A percentile compares a stretch with the other conserved stretches of the same genome.
These are phyloP conservation scores for Agrypnia vestita DNA, from an alignment of 1,140 invertebrate species.

Conservation along the genomic window DNA sequence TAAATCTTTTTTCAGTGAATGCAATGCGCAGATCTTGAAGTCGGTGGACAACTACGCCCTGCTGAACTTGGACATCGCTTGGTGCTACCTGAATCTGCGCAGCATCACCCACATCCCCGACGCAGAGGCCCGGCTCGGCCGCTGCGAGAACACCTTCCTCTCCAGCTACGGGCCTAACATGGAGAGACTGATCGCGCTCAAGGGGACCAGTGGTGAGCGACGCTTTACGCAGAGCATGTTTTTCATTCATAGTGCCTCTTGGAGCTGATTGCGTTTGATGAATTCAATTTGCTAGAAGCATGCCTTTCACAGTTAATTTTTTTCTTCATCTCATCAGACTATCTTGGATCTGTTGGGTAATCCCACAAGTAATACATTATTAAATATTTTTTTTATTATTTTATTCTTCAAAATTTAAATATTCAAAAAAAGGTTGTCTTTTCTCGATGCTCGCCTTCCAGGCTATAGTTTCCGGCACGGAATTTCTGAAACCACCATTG, in stretches of 20 bases:
- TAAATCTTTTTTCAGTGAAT: constrained; percentile 74
- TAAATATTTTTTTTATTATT: too few relatives aligned
- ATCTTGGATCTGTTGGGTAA: too few relatives aligned
- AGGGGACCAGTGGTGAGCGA: constrained; percentile 75
- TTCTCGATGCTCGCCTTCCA: too few relatives aligned
- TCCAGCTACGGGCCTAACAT: constrained; percentile 82
- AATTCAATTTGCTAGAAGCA: too few relatives aligned
- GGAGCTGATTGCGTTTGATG: too few relatives aligned
- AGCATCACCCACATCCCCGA: constrained; percentile 82
- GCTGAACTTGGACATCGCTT: constrained; percentile 87
- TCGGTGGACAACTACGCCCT: constrained; percentile 87
- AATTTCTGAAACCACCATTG: too few relatives aligned
- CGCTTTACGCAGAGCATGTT: background rate
- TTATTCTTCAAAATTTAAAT: too few relatives aligned
- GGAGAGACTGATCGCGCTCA: constrained; percentile 79
- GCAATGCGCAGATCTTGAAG: constrained; percentile 78
- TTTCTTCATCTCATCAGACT: background rate
- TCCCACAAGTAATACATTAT: too few relatives aligned
- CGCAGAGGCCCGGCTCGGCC: constrained; percentile 77
- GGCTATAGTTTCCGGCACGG: too few relatives aligned
- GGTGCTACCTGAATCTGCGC: constrained; percentile 86
- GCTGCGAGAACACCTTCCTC: constrained; percentile 79
- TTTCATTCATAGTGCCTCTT: background rate
- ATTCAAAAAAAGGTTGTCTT: too few relatives aligned
- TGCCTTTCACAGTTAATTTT: too few relatives aligned